phyloP scores from a whole-genome alignment of 2,113 vertebrate genomes.

The Phylloscopus trochilus region DNA sequence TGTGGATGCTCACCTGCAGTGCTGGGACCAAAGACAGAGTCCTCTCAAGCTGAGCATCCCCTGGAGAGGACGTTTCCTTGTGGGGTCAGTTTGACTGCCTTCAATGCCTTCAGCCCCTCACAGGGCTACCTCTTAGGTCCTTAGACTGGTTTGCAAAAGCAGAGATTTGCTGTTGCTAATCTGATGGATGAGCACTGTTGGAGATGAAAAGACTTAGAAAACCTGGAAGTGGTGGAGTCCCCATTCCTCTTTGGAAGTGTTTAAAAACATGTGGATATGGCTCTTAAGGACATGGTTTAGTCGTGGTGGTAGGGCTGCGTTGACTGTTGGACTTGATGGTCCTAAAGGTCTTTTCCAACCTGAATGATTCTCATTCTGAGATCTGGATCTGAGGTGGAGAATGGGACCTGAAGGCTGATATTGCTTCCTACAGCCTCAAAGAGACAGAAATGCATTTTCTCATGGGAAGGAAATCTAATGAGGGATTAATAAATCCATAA shows the following conservation, averaged over 20 bases:
- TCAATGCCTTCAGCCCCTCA: not conserved
- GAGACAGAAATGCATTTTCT: not conserved
- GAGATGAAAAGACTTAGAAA: not conserved
- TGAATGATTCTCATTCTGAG: not conserved
- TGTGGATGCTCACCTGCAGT: not conserved
- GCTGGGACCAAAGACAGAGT: not conserved
- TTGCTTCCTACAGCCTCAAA: not conserved
- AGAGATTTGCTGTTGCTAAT: not conserved
- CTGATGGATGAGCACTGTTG: not conserved
- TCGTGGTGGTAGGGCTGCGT: not conserved
- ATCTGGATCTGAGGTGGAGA: not conserved
- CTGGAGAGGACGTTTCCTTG: not conserved
- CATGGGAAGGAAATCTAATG: not conserved
- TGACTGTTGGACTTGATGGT: not conserved
- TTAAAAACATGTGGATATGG: rapidly evolving
- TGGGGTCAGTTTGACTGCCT: not conserved
- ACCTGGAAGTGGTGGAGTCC: not conserved
- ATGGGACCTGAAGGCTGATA: not conserved
- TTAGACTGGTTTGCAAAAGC: not conserved
- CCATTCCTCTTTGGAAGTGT: not conserved
- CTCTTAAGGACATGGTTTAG: not conserved
- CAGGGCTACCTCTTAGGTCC: not conserved
- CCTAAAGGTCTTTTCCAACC: not conserved
- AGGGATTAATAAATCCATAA: not conserved
- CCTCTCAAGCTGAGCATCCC: not conserved